A percentile compares a stretch with the other conserved stretches of the same genome.
Conservation (phyloP, 2,113 vertebrate genomes). For the Rynchops niger region DNA sequence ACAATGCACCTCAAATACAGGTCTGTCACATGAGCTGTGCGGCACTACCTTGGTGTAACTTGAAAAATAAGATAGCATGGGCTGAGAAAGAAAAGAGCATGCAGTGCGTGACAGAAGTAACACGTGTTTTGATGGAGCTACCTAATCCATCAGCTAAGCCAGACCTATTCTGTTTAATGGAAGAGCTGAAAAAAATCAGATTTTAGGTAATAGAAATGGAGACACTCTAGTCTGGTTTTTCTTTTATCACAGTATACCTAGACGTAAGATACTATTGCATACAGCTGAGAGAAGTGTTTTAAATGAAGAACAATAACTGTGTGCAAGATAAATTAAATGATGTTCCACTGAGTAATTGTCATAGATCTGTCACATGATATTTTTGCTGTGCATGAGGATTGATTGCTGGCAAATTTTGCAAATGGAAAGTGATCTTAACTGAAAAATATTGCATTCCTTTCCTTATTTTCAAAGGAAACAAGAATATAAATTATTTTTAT, state of each 20-base stretch:
- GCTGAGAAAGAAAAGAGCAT: not conserved
- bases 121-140: not conserved
- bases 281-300: not conserved
- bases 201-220: not conserved
- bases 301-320: not conserved
- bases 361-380: not conserved
- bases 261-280: not conserved
- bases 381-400: not conserved
- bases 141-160: not conserved
- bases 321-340: not conserved
- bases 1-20: not conserved
- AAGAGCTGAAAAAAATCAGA: not conserved
- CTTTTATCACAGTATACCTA: not conserved
- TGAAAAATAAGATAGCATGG: not conserved
- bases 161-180: not conserved
- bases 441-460: not conserved
- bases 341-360: constrained; percentile 10
- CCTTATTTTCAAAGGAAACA: not conserved
- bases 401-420: not conserved
- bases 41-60: not conserved
- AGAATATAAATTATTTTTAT: not conserved
- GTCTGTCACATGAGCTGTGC: not conserved
- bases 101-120: not conserved
- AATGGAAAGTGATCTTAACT: not conserved
- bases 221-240: not conserved